These are phyloP conservation scores for Oenanthe melanoleuca DNA, from an alignment of 2,113 vertebrate genomes.

Conservation along the genomic window DNA sequence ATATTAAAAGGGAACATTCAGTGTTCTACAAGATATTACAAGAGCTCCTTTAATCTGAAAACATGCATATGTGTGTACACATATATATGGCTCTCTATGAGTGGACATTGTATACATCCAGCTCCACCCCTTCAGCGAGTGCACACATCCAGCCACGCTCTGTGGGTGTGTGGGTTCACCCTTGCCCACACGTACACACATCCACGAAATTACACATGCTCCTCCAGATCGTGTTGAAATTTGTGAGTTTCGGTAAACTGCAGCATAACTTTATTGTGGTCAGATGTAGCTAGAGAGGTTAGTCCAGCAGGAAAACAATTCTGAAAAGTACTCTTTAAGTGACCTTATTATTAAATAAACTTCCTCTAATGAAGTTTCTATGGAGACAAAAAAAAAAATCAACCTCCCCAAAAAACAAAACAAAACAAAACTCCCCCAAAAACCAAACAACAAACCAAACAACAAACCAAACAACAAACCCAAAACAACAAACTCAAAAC, in stretches of 20 bases:
- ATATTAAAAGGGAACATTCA: conserved; percentile 48
- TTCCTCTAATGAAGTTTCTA: conserved; percentile 6
- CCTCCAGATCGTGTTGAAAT: not conserved
- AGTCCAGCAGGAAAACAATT: not conserved
- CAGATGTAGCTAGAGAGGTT: not conserved
- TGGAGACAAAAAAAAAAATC: not conserved
- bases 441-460: not conserved
- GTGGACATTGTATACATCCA: not conserved
- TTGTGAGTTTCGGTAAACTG: not conserved
- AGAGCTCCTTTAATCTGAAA: conserved; percentile 54
- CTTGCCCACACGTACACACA: not conserved
- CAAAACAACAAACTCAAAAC: not conserved
- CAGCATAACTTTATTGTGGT: not conserved
- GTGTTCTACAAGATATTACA: conserved; percentile 65
- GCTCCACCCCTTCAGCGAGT: not conserved
- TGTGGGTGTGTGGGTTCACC: not conserved
- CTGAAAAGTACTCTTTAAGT: conserved; percentile 5
- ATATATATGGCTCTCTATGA: not conserved
- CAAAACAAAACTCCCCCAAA: not conserved
- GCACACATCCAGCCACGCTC: not conserved
- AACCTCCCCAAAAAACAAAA: not conserved
- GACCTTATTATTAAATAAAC: conserved; percentile 1
- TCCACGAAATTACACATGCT: accelerated
- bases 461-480: not conserved
- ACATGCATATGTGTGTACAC: not conserved